Evolutionary conservation across 2,888 invertebrate species (phyloP).

Genomic region (Dione juno): DNA sequence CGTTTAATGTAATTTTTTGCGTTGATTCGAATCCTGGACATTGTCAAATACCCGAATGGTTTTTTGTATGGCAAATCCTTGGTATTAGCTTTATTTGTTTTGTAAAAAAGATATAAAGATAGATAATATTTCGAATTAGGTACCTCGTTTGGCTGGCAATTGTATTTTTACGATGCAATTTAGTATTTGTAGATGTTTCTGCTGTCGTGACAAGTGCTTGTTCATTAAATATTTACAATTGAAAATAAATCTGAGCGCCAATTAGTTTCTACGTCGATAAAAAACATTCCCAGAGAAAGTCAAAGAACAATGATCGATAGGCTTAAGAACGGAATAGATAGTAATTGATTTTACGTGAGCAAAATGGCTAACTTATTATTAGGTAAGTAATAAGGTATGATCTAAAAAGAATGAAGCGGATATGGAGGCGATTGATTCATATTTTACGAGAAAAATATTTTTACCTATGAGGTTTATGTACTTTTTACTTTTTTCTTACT

Average conservation of each 20-base stretch:
- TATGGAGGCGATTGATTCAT: too few relatives aligned
- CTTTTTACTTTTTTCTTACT: too few relatives aligned
- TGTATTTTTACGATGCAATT: conserved; percentile 22
- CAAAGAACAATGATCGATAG: conserved; percentile 39
- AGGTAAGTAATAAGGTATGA: neutral
- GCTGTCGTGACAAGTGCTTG: conserved; percentile 7
- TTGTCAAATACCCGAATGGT: conserved; percentile 32
- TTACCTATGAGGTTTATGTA: too few relatives aligned
- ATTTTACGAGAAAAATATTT: too few relatives aligned
- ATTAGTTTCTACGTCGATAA: conserved; percentile 36
- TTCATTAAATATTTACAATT: conserved; percentile 33
- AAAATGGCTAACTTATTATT: conserved; percentile 4
- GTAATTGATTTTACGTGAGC: conserved; percentile 16
- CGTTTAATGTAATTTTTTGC: conserved; percentile 35
- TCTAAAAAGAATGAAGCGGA: too few relatives aligned
- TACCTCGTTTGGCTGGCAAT: neutral
- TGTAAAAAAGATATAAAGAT: conserved; percentile 9
- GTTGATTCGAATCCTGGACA: conserved; percentile 27
- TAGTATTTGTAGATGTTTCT: conserved; percentile 1
- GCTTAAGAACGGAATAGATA: conserved; percentile 5
- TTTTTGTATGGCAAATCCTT: conserved; percentile 19
- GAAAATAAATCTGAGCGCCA: conserved; percentile 37
- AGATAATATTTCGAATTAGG: neutral
- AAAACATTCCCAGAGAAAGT: conserved; percentile 33
- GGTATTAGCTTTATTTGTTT: conserved; percentile 24